Conservation (phyloP, 2,797 vertebrate species). For the Halcyon chelicuti region DNA sequence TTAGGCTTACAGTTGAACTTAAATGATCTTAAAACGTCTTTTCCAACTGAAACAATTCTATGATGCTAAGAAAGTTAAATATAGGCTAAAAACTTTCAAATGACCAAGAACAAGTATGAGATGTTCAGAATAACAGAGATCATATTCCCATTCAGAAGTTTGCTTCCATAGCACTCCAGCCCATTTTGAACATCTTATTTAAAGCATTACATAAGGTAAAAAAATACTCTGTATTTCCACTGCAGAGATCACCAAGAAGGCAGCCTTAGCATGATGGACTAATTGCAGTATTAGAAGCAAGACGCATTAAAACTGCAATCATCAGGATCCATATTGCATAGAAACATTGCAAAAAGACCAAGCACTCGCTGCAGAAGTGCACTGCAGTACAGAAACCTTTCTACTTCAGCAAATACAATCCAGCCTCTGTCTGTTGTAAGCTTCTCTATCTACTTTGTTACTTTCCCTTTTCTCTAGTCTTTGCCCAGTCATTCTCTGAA, state of each 20-base stretch:
- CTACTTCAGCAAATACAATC: not conserved
- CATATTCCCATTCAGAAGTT: not conserved
- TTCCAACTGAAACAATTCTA: too few relatives aligned
- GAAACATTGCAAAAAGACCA: not conserved
- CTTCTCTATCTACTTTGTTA: not conserved
- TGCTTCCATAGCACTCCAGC: not conserved
- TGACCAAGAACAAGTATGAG: not conserved
- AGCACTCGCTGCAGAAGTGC: not conserved
- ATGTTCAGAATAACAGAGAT: not conserved
- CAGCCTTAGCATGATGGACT: not conserved
- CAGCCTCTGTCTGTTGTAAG: not conserved
- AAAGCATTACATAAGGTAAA: not conserved
- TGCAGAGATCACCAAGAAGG: not conserved
- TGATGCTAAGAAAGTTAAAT: not conserved
- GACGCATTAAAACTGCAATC: not conserved
- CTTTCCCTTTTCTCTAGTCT: not conserved
- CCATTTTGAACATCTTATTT: not conserved
- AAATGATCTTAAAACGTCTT: too few relatives aligned
- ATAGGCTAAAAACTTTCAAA: not conserved
- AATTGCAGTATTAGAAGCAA: not conserved
- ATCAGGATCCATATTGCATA: not conserved
- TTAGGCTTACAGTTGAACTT: too few relatives aligned
- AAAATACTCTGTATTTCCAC: not conserved
- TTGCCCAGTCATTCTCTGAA: not conserved
- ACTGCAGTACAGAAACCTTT: not conserved